These are phyloP conservation scores for Mugil cephalus DNA, from an alignment of 2,113 vertebrate genomes.

Conservation along the genomic window DNA sequence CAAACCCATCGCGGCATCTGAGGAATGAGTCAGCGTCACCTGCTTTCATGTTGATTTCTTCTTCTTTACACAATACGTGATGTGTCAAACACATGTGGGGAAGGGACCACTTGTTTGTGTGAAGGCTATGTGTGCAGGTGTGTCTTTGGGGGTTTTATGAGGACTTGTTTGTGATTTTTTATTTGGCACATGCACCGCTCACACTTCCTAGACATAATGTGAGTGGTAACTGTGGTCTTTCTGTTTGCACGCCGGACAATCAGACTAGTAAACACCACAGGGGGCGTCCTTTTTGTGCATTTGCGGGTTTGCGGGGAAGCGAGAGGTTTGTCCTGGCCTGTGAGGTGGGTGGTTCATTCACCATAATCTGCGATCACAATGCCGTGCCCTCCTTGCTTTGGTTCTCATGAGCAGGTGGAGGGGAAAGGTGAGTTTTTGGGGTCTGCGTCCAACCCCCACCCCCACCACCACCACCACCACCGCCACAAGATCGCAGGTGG, in stretches of 20 bases:
- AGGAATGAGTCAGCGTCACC: not conserved
- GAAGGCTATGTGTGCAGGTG: slow-evolving; percentile 46
- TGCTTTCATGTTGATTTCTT: not conserved
- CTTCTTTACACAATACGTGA: not conserved
- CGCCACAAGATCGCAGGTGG: slow-evolving; percentile 41
- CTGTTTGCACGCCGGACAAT: slow-evolving; percentile 39
- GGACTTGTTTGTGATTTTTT: slow-evolving; percentile 47
- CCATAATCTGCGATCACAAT: not conserved
- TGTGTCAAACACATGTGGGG: not conserved
- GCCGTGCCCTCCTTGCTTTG: slow-evolving; percentile 11
- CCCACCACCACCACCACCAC: no score
- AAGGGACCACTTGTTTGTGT: slow-evolving; percentile 30
- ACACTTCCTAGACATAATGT: slow-evolving; percentile 34
- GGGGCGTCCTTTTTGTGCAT: not conserved
- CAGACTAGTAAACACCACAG: slow-evolving; percentile 9
- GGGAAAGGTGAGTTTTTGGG: not conserved
- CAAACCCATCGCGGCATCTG: slow-evolving; percentile 1
- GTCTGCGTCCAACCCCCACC: slow-evolving; percentile 23
- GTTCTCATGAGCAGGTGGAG: slow-evolving; percentile 25
- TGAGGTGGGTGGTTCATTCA: slow-evolving; percentile 11
- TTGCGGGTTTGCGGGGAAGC: slow-evolving; percentile 8
- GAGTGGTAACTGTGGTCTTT: slow-evolving; percentile 45
- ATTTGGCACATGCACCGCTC: slow-evolving; percentile 4
- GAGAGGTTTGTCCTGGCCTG: slow-evolving; percentile 6
- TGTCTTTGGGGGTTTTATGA: slow-evolving; percentile 20